Conservation (phyloP, 2,797 vertebrate genomes). For the Parauchenoglanis ngamensis region DNA sequence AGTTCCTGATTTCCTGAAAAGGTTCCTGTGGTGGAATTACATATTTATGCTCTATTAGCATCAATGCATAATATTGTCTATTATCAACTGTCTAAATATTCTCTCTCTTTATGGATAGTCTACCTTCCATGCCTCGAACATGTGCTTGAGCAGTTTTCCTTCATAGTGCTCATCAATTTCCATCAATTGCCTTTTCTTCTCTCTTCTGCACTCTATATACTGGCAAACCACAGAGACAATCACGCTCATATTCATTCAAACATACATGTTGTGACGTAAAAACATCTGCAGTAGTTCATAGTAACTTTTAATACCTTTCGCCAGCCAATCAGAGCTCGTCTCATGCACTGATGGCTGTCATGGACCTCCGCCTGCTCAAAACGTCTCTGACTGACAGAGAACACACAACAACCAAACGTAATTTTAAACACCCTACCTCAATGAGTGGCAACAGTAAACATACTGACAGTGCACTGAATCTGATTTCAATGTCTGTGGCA, state of each 20-base stretch:
- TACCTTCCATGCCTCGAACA: slow-evolving; percentile 82
- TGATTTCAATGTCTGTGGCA: slow-evolving; percentile 22
- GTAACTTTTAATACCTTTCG: slow-evolving; percentile 74
- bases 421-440: not conserved
- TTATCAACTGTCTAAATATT: slow-evolving; percentile 4
- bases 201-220: slow-evolving; percentile 70
- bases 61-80: not conserved
- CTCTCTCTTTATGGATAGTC: slow-evolving; percentile 1
- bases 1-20: not conserved
- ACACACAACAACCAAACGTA: slow-evolving; percentile 38
- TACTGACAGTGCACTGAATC: not conserved
- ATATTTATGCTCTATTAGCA: not conserved
- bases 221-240: slow-evolving; percentile 54
- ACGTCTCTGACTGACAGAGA: slow-evolving; percentile 56
- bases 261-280: not conserved
- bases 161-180: slow-evolving; percentile 68
- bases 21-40: not conserved
- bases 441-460: not conserved
- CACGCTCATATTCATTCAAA: not conserved
- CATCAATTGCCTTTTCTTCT: slow-evolving; percentile 68
- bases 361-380: slow-evolving; percentile 67
- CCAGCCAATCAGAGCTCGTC: slow-evolving; percentile 79
- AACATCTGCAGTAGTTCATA: not conserved
- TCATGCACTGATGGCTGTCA: slow-evolving; percentile 64
- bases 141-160: slow-evolving; percentile 64